Evolutionary conservation across 2,888 invertebrate genomes (phyloP).

Genomic region (Parascotia fuliginaria): DNA sequence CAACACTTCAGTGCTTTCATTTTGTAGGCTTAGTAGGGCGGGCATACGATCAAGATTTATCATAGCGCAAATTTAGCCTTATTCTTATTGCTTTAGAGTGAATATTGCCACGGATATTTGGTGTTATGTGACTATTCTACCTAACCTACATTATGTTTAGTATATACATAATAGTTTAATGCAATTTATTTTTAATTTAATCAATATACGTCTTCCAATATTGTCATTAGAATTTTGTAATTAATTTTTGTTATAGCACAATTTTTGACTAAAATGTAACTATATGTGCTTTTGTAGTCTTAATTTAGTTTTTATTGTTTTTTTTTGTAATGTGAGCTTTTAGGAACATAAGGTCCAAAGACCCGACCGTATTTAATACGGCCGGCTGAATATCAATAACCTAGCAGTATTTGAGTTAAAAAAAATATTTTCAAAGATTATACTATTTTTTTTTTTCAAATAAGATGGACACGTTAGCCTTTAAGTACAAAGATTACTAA

Average conservation of each 20-base stretch:
- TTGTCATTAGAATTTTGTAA: slow-evolving; percentile 53
- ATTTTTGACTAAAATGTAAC: slow-evolving; percentile 67
- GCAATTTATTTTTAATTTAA: slow-evolving; percentile 42
- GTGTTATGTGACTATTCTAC: too few relatives aligned
- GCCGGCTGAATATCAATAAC: slow-evolving; percentile 55
- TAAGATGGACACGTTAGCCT: slow-evolving; percentile 67
- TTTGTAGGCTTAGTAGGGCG: too few relatives aligned
- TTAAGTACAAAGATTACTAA: slow-evolving; percentile 81
- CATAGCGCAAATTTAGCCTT: too few relatives aligned
- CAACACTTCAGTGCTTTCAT: slow-evolving; percentile 15
- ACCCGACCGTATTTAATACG: slow-evolving; percentile 72
- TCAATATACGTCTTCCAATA: slow-evolving; percentile 75
- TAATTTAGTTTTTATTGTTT: slow-evolving; percentile 64
- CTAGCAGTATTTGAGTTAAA: slow-evolving; percentile 72
- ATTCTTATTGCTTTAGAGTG: too few relatives aligned
- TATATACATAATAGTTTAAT: slow-evolving; percentile 23
- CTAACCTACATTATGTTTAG: too few relatives aligned
- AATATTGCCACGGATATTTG: too few relatives aligned
- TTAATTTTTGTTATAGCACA: slow-evolving; percentile 64
- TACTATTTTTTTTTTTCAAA: slow-evolving; percentile 57
- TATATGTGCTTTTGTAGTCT: slow-evolving; percentile 67
- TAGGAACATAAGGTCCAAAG: slow-evolving; percentile 82
- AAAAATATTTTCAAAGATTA: slow-evolving; percentile 50
- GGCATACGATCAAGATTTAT: too few relatives aligned
- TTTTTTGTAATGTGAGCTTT: slow-evolving; percentile 67